Conservation (phyloP, 2,888 invertebrate species). For the Mesoligia furuncula region DNA sequence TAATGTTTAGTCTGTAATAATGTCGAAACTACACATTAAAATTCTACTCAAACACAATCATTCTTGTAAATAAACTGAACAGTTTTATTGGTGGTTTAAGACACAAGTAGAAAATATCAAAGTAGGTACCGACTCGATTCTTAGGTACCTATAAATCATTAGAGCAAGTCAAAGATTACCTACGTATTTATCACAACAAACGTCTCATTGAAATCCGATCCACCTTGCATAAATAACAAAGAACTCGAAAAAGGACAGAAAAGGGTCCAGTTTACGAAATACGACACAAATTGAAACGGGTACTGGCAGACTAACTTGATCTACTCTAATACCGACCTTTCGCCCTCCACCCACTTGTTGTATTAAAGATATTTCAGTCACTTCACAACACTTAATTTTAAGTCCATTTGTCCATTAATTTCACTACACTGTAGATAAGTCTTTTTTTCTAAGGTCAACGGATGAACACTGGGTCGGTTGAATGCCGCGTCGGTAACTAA, state of each 20-base stretch:
- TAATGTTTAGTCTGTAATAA: conserved; percentile 5
- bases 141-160: conserved; percentile 13
- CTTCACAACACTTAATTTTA: conserved; percentile 65
- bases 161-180: conserved; percentile 17
- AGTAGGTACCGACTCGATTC: background rate
- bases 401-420: conserved; percentile 55
- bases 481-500: conserved; percentile 82
- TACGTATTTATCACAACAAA: conserved; percentile 41
- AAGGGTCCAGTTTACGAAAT: conserved; percentile 63
- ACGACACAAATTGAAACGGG: conserved; percentile 63
- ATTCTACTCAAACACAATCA: background rate
- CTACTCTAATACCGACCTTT: conserved; percentile 70
- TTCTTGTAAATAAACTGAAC: background rate
- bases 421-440: conserved; percentile 23
- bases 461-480: conserved; percentile 67
- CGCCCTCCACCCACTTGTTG: conserved; percentile 66
- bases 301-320: conserved; percentile 70
- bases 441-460: conserved; percentile 64
- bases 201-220: conserved; percentile 50
- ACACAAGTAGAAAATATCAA: background rate
- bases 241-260: conserved; percentile 55
- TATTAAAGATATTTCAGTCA: conserved; percentile 62
- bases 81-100: background rate
- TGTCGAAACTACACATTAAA: background rate
- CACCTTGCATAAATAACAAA: conserved; percentile 55